These are phyloP conservation scores for Lasiurus borealis DNA, from an alignment of 2,113 vertebrate genomes.

Conservation along the genomic window DNA sequence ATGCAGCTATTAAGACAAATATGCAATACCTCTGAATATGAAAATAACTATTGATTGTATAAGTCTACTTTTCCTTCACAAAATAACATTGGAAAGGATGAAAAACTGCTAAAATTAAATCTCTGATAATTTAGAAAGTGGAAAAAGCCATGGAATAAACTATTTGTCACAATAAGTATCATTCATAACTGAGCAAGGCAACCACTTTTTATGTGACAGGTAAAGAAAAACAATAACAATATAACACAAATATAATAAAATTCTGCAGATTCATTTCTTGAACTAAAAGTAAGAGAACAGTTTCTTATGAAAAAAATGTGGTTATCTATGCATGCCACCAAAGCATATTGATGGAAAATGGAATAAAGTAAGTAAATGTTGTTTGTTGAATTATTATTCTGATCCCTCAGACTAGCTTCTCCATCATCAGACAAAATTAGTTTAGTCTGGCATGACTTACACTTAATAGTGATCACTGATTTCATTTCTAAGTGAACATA, in stretches of 20 bases:
- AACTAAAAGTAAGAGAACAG: slow-evolving; percentile 55
- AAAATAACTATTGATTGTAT: slow-evolving; percentile 28
- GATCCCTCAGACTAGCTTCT: slow-evolving; percentile 55
- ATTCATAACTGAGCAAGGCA: neutral
- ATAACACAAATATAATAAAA: slow-evolving; percentile 53
- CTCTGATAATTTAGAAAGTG: slow-evolving; percentile 54
- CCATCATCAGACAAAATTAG: slow-evolving; percentile 66
- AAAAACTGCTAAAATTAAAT: slow-evolving; percentile 46
- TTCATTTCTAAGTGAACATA: slow-evolving; percentile 62
- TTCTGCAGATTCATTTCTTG: slow-evolving; percentile 18
- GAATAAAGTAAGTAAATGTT: slow-evolving; percentile 51
- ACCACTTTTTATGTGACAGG: slow-evolving; percentile 51
- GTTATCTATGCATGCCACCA: slow-evolving; percentile 49
- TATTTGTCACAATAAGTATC: slow-evolving; percentile 39
- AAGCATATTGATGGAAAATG: slow-evolving; percentile 38
- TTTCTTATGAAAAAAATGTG: slow-evolving; percentile 70
- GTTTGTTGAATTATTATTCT: slow-evolving; percentile 57
- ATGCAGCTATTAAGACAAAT: neutral
- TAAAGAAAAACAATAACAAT: slow-evolving; percentile 50
- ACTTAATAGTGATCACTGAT: slow-evolving; percentile 57
- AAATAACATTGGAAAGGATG: neutral
- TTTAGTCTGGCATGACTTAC: slow-evolving; percentile 64
- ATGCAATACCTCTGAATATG: neutral
- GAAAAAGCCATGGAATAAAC: slow-evolving; percentile 41
- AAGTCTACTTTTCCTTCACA: neutral